Conservation (phyloP, 2,888 invertebrate genomes). For the Gerris lacustris region DNA sequence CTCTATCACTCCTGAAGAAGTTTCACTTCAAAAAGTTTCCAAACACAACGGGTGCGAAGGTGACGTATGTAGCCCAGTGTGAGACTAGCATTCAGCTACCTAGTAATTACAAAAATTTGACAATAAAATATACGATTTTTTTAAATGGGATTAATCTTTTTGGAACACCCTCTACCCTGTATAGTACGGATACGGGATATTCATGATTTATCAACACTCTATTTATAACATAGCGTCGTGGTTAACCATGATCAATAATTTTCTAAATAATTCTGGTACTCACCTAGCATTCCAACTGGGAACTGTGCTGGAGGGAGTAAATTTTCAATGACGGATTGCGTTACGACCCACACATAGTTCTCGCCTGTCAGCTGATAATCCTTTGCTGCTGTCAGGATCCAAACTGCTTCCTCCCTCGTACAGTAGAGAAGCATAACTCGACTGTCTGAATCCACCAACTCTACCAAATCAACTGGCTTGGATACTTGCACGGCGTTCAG, state of each 20-base stretch:
- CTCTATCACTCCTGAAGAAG: no score
- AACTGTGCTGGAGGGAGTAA: conserved; percentile 60
- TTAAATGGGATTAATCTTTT: no score
- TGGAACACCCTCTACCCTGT: no score
- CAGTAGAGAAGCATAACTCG: conserved; percentile 86
- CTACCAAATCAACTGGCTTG: conserved; percentile 59
- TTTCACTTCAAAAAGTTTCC: no score
- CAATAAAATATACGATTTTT: no score
- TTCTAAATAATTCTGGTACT: conserved; percentile 23
- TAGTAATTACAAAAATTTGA: no score
- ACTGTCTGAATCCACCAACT: conserved; percentile 77
- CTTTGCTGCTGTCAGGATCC: conserved; percentile 63
- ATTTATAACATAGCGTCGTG: no score
- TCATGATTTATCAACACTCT: no score
- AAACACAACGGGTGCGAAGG: no score
- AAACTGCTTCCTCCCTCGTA: conserved; percentile 73
- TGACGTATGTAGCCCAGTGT: no score
- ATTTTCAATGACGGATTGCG: conserved; percentile 82
- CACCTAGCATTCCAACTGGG: conserved; percentile 84
- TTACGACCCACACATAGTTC: conserved; percentile 94
- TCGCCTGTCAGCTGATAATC: conserved; percentile 71
- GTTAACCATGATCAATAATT: neutral
- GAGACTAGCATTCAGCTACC: no score
- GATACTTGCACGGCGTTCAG: conserved; percentile 75
- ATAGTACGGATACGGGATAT: no score